A percentile compares a stretch with the other conserved stretches of the same genome.
These are phyloP conservation scores for Perognathus longimembris DNA, from an alignment of 2,113 vertebrate species.

Conservation along the genomic window DNA sequence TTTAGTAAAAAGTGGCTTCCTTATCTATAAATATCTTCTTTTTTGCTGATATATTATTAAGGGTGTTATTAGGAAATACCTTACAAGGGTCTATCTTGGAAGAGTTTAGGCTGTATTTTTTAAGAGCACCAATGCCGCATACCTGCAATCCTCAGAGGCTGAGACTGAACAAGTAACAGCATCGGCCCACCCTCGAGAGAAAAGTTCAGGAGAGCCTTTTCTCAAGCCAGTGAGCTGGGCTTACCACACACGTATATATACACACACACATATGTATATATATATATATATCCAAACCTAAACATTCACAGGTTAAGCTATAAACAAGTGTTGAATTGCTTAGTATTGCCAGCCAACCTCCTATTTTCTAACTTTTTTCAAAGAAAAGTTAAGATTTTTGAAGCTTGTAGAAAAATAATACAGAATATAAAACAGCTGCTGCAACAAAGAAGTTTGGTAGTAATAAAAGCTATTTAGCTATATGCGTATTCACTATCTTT, in stretches of 20 bases:
- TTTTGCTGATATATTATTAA: not conserved
- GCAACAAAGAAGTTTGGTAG: not conserved
- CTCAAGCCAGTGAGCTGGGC: too few species aligned
- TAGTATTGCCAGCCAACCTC: too few species aligned
- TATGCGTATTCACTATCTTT: not conserved
- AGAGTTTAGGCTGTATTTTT: slow-evolving; percentile 14
- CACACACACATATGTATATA: too few species aligned
- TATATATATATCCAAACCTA: too few species aligned
- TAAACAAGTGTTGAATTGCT: too few species aligned
- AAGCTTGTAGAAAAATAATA: not conserved
- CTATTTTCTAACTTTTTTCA: too few species aligned
- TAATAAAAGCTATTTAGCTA: not conserved
- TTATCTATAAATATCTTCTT: slow-evolving; percentile 18
- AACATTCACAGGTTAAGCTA: too few species aligned
- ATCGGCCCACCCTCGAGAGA: too few species aligned
- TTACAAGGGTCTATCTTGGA: not conserved
- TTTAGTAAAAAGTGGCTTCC: slow-evolving; percentile 33
- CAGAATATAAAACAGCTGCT: not conserved
- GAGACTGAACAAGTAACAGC: not conserved
- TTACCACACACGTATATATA: too few species aligned
- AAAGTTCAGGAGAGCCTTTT: too few species aligned
- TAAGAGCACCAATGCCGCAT: not conserved
- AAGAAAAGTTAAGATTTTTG: slow-evolving; percentile 3
- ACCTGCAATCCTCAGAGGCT: not conserved
- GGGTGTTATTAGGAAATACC: not conserved